These are phyloP conservation scores for Pollimyrus isidori DNA, from an alignment of 2,113 vertebrate species.

Conservation along the genomic window DNA sequence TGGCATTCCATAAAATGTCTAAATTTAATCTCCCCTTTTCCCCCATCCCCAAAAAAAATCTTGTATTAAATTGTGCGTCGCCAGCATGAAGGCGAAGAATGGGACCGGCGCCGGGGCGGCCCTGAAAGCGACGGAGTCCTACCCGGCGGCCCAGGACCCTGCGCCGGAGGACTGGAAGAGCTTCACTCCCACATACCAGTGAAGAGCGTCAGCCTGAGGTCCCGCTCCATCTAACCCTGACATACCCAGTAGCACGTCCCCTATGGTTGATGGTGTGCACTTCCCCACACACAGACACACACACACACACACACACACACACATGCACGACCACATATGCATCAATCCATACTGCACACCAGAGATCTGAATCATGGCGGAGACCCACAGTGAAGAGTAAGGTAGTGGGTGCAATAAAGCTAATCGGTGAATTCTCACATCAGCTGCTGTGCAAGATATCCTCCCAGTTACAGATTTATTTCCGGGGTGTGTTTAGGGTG, in stretches of 20 bases:
- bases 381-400: background rate
- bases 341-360: background rate
- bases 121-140: constrained; percentile 28
- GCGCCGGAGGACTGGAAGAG: constrained; percentile 28
- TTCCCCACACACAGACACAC: background rate
- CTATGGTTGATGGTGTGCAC: background rate
- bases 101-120: constrained; percentile 15
- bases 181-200: constrained; percentile 43
- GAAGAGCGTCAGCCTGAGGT: constrained; percentile 15
- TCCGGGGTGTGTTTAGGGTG: background rate
- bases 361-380: background rate
- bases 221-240: background rate
- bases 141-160: constrained; percentile 22
- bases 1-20: background rate
- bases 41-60: background rate
- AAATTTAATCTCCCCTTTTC: background rate
- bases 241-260: background rate
- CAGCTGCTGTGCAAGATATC: background rate
- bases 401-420: background rate
- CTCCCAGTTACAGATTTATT: background rate
- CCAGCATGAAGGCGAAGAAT: constrained; percentile 50
- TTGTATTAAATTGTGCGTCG: background rate
- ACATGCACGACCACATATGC: background rate
- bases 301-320: background rate
- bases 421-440: background rate